Evolutionary conservation across 2,113 vertebrate species (phyloP).

Genomic region (Lepus timidus): DNA sequence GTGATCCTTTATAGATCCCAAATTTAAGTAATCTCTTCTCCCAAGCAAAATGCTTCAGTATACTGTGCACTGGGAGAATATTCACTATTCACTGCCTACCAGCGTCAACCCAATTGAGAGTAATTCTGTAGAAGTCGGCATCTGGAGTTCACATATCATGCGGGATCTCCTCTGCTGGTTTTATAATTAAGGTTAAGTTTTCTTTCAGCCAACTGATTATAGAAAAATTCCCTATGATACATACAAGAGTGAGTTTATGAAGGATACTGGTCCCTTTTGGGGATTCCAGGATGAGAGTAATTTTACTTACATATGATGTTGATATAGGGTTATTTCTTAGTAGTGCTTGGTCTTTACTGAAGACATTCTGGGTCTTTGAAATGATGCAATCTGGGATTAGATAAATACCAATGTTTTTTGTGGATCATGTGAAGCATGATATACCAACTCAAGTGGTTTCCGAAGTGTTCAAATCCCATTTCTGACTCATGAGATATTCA

Average conservation of each 20-base stretch:
- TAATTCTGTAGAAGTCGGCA: neutral
- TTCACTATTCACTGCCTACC: neutral
- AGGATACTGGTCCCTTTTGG: neutral
- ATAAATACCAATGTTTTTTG: neutral
- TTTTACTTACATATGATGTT: neutral
- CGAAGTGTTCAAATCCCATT: neutral
- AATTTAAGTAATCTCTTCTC: slow-evolving; percentile 28
- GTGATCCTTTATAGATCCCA: neutral
- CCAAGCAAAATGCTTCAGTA: slow-evolving; percentile 32
- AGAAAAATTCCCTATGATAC: neutral
- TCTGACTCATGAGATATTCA: neutral
- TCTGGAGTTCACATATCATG: neutral
- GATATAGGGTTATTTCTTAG: neutral
- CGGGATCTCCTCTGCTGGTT: neutral
- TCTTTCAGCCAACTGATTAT: neutral
- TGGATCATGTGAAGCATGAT: neutral
- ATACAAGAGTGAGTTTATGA: neutral
- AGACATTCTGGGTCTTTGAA: slow-evolving; percentile 22
- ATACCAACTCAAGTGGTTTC: neutral
- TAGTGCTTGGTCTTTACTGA: neutral
- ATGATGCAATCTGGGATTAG: neutral
- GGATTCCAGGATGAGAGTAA: neutral
- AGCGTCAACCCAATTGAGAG: neutral
- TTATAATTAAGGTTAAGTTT: neutral
- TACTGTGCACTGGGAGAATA: neutral